phyloP scores from a whole-genome alignment of 92 coral and sea anemone species.

The Phenganax stokvisi region DNA sequence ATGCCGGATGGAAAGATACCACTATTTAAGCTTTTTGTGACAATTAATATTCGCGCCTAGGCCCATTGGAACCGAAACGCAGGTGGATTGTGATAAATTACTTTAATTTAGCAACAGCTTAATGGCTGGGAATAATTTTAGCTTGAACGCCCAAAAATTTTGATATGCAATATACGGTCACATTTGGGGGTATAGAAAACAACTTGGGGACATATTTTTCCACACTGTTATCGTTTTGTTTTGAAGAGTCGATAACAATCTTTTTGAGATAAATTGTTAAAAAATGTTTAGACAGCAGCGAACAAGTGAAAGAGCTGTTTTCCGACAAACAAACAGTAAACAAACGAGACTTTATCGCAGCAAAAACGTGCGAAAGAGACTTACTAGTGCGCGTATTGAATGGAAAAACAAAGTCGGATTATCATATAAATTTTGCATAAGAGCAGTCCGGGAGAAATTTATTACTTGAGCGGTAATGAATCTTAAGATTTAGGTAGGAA shows the following conservation, averaged over 20 bases:
- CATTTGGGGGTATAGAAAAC: slow-evolving; percentile 27
- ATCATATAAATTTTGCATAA: slow-evolving; percentile 23
- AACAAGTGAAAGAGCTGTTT: not conserved
- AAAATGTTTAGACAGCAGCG: slow-evolving; percentile 7
- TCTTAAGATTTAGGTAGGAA: not conserved
- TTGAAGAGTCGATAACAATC: not conserved
- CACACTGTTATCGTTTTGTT: not conserved
- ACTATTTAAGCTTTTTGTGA: slow-evolving; percentile 12
- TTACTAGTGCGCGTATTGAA: slow-evolving; percentile 18
- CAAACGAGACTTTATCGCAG: slow-evolving; percentile 25
- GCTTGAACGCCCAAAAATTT: not conserved
- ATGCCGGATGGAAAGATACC: not conserved
- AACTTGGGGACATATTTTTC: not conserved
- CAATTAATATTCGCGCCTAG: not conserved
- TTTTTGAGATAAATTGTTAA: not conserved
- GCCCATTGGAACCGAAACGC: not conserved
- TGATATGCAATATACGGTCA: not conserved
- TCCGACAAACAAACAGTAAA: not conserved
- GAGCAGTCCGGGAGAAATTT: slow-evolving; percentile 11
- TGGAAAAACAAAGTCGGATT: slow-evolving; percentile 26
- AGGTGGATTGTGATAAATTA: slow-evolving; percentile 36
- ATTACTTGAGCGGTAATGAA: slow-evolving; percentile 21
- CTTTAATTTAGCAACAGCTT: slow-evolving; percentile 21
- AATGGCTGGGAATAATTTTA: slow-evolving; percentile 22
- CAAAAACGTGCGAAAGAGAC: slow-evolving; percentile 4